Evolutionary conservation across 2,888 invertebrate species (phyloP), one percentile per base, ranked within the genome.

Genomic region (Steromphala cineraria): DNA sequence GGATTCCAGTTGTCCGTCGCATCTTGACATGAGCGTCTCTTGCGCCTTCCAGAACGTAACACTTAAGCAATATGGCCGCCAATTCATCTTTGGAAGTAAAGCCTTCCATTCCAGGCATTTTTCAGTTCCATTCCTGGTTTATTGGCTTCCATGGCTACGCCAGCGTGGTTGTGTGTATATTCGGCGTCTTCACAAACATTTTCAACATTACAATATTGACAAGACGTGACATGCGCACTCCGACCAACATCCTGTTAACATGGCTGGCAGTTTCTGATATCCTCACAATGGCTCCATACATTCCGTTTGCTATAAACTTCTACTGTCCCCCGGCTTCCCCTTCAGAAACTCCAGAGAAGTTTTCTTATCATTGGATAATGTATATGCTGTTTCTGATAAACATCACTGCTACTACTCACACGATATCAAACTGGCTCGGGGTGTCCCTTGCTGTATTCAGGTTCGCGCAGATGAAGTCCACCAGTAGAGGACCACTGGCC

Each of bases 391-490:
- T 98, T 89, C 97, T 98, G 92, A 97, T 97, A 36, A 96, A 97
- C 90, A 97, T 98, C 92, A 96, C 96, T n/a, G 98, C 98, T 93
- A 95, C 96, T 75, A 95, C 97, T 83, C 97, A 97, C 93, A 98
- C 98, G 1, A 97, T 98, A 85, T 97, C 98, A 2, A 98, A 98
- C 87, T 98, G 97, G 96, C 94, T 98, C 85, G 98, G 98, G 0
- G 96, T 98, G 0, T 96, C 97, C 0, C 94, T 98, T 81, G 98
- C 98, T 0, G 96, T 98, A 2, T 98, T 98, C 97, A 95, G 98
- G 13, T 98, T 97, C 92, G 88, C 91, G 19, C 93, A 93, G 76
- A 91, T 94, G 62, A 83, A 88, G 17, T 88, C 87, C 17, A 88
- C 91, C 0, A 82, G 87, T 4, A 83, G 88, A 74, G 91, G 91